These are phyloP conservation scores for Galagoides demidoff DNA, from an alignment of 2,797 vertebrate genomes.

Conservation along the genomic window DNA sequence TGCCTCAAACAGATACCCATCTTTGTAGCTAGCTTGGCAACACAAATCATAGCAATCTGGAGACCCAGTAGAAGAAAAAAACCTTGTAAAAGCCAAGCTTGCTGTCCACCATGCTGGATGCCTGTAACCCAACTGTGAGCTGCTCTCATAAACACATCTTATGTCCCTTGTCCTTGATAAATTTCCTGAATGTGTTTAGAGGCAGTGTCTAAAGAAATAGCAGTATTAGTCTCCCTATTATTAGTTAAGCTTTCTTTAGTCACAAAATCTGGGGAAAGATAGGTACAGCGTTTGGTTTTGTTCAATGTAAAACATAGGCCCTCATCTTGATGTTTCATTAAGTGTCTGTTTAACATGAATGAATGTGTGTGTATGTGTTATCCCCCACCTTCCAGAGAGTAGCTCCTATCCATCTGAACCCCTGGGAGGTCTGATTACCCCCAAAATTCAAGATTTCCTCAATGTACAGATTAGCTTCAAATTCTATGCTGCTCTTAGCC, in stretches of 20 bases:
- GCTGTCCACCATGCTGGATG: neutral
- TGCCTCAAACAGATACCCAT: neutral
- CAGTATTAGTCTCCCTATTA: neutral
- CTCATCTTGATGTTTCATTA: neutral
- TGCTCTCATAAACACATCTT: neutral
- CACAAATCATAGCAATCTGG: neutral
- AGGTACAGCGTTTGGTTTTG: neutral
- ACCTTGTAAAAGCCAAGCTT: neutral
- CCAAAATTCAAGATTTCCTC: no score
- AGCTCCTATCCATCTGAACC: neutral
- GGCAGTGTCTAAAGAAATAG: neutral
- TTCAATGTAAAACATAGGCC: neutral
- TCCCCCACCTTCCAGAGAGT: neutral
- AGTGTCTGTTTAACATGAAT: neutral
- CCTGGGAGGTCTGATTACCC: neutral
- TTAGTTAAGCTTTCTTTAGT: no score
- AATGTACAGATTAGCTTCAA: neutral
- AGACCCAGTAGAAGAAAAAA: neutral
- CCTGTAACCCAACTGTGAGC: neutral
- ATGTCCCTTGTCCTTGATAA: neutral
- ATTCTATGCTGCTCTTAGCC: neutral
- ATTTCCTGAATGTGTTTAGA: neutral
- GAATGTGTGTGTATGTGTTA: neutral
- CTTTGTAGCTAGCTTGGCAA: neutral
- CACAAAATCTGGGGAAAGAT: neutral